Evolutionary conservation across 1,140 invertebrate species (phyloP), one percentile per base, ranked within the genome.

Genomic region (fruit fly (Drosophila melanogaster)): DNA sequence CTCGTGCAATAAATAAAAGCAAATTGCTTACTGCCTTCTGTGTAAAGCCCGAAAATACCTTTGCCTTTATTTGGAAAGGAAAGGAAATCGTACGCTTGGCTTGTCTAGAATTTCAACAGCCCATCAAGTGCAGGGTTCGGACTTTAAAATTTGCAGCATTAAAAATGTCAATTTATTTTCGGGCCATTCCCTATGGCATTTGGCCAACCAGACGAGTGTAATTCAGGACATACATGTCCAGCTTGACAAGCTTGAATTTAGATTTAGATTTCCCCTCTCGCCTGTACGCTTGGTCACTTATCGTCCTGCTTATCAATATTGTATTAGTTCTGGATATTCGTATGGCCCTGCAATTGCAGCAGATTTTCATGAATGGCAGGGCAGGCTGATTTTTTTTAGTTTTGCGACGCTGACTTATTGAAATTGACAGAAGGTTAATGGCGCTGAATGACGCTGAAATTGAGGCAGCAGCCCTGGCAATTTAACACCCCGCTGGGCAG

Each of bases 351-450:
- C 77, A 81, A 84, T 89, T 90, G 78, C 78, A 90, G 64, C 77
- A 89, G 80, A 81, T 79, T 84, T 90, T 26, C 47, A 35, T 43
- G 56, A 59, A 61, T 57, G 71, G 41, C 40, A 40, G 71, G 71
- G 41, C 40, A 40, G 71, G 22, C 15, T n/a, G 44, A 35, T 43
- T 19, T 43, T 19, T 64, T 56, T 59, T 55, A 41, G 30, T 58
- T 62, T 60, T 56, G 41, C 54, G 33, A 49, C 54, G 46, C 73
- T 75, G 81, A 77, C 57, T 79, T 89, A 89, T 90, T 90, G 89
- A 91, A 89, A 79, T 71, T 79, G 77, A 90, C 89, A 90, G 84
- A 91, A 87, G 89, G 89, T 90, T 90, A 90, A 90, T 89, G 78
- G 74, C 77, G 47, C 60, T 66, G 66, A 87, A 76, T 85, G 81